Base-by-base conservation (phyloP, 2,888 invertebrate species). In the Cyrtodaria siliqua region DNA sequence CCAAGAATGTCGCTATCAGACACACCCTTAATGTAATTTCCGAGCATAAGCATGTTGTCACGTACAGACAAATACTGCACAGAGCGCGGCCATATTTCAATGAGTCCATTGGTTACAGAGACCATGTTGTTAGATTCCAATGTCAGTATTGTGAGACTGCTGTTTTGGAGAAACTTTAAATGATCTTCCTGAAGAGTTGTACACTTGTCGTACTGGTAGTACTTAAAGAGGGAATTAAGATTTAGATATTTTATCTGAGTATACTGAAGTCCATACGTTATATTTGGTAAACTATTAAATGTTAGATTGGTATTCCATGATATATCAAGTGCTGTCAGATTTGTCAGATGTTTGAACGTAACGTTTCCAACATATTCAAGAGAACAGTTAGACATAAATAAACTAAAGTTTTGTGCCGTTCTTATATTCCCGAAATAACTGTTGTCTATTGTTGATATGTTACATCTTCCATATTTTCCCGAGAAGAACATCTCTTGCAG, bases 381-480 rank as follows among this genome's bases (percentile, higher is more conserved):
- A 9, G 50, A 57, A 26, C 67, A 67, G 24, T 67, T 57, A 6
- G 57, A 57, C 20, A 67, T 23, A 50, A 24, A 67, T 12, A 67
- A 24, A 33, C 33, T 4, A 12, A 33, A 33, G 33, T 33, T 33
- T 33, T 33, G 33, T 33, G 33, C 4, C 4, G 33, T 12, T 26
- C 12, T 2, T 16, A 55, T 14, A 42, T 29, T 20, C 2, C 20
- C n/a, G n/a, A 64, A 64, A 14, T 47, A n/a, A 16, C 20, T 20
- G 2, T 4, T 16, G 2, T 18, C 29, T 9, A 56, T 2, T 14
- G 23, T n/a, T 6, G 47, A 26, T 18, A 64, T 64, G 1, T 47
- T 18, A 24, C 64, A 64, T 6, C 47, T 33, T n/a, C 64, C 64
- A 33, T 64, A 64, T 14, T 64, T 20, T 12, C 64, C 56, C 0